A percentile compares a stretch with the other conserved stretches of the same genome.
Conservation (phyloP, 2,113 vertebrate species). For the Serilophus lunatus region DNA sequence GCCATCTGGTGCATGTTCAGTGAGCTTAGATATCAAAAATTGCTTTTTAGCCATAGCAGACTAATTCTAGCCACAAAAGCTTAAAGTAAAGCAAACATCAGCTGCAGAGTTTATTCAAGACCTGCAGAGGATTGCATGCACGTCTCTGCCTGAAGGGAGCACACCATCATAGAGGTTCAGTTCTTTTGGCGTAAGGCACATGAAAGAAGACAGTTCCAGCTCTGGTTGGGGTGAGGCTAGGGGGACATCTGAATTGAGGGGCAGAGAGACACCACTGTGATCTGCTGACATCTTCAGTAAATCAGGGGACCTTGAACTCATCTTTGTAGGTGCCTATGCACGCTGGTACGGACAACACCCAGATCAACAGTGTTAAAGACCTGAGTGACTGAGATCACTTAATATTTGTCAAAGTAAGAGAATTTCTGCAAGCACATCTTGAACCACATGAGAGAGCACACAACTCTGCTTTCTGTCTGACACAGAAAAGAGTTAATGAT, state of each 20-base stretch:
- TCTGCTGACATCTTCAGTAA: background rate
- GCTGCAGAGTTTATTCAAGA: background rate
- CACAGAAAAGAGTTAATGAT: background rate
- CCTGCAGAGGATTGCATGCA: background rate
- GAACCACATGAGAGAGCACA: background rate
- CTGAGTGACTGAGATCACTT: background rate
- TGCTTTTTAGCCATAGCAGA: background rate
- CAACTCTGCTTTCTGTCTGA: background rate
- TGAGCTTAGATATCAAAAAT: background rate
- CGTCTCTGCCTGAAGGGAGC: background rate
- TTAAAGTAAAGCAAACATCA: background rate
- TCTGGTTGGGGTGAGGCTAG: rapidly evolving
- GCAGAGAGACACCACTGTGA: background rate
- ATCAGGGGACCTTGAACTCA: background rate
- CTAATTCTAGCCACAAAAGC: background rate
- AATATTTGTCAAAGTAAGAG: background rate
- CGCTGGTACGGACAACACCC: rapidly evolving
- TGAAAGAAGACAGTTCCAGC: background rate
- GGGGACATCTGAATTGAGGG: background rate
- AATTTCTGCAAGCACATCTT: background rate
- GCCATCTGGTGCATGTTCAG: background rate
- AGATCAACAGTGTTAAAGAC: background rate
- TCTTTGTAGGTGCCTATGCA: background rate
- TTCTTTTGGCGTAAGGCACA: background rate
- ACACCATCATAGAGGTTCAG: rapidly evolving